Evolutionary conservation across 2,888 invertebrate species (phyloP), one percentile per base, ranked within the genome.

Genomic region (Automeris io): DNA sequence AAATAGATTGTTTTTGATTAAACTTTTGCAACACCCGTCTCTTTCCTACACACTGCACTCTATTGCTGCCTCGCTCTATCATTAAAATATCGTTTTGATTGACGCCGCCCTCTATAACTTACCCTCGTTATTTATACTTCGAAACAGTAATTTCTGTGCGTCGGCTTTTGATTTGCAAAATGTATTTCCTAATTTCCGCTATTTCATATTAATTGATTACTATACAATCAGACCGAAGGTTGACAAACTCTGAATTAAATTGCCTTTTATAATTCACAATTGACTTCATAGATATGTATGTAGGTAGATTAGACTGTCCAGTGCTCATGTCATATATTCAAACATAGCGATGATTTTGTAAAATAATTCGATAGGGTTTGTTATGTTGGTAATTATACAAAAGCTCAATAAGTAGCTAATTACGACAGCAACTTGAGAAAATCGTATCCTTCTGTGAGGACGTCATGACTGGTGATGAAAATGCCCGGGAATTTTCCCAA

Each of bases 1-100:
- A 67, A 73, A 70, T 66, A 60, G 59, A 70, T 70, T 73, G 70
- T 71, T 71, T 72, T 65, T 70, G 62, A 68, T 69, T 69, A 65
- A 71, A 67, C 62, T 65, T 63, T 55, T 45, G 31, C 33, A 48
- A 31, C 37, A 21, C 18, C 42, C 35, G 18, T 62, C 59, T 40
- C 49, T 44, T 40, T 66, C 51, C 16, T 13, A 33, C 46, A 4
- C 18, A 5, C 19, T 6, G 8, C 4, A 9, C 2, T 5, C 19
- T 39, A 41, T 36, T 7, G 18, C 42, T 29, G 8, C 55, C 43
- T 25, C 45, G 13, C 21, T 46, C 36, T 6, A 9, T 26, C 42
- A 25, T 35, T 35, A 32, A 45, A 60, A 63, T 53, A 63, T 60
- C 53, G 59, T 45, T 60, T 63, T 65, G 66, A 69, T 61, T 62